These are phyloP conservation scores for Cyclargus thomasi DNA, from an alignment of 1,140 invertebrate species.

Conservation along the genomic window DNA sequence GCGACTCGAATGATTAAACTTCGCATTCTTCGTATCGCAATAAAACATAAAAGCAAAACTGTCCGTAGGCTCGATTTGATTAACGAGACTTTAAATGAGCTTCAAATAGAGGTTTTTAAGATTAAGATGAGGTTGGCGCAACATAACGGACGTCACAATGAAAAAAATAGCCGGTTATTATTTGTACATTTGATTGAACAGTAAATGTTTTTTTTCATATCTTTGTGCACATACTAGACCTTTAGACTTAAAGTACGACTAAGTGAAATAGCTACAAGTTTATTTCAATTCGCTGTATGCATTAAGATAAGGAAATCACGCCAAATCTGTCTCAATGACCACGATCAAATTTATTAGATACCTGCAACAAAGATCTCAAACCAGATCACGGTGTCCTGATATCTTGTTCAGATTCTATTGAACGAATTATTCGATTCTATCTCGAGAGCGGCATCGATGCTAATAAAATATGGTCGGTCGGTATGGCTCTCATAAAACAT, in stretches of 20 bases:
- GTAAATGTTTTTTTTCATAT: neutral
- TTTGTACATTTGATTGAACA: neutral
- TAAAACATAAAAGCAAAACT: constrained; percentile 11
- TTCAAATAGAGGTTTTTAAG: constrained; percentile 5
- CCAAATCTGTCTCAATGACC: constrained; percentile 8
- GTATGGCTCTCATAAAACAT: constrained; percentile 45
- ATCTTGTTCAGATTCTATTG: constrained; percentile 46
- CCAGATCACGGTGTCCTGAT: constrained; percentile 28
- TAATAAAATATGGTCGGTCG: constrained; percentile 50
- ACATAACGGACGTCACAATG: neutral
- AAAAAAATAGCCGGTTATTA: neutral
- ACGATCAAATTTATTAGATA: constrained; percentile 9
- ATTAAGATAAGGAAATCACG: constrained; percentile 1
- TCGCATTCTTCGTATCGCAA: constrained; percentile 15
- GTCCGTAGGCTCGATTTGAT: constrained; percentile 1
- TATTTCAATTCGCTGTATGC: too few relatives aligned
- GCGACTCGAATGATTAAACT: constrained; percentile 24
- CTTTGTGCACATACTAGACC: neutral
- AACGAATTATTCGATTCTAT: constrained; percentile 48
- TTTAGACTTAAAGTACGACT: neutral
- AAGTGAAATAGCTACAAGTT: too few relatives aligned
- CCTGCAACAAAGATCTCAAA: constrained; percentile 19
- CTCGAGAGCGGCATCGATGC: constrained; percentile 43
- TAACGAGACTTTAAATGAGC: constrained; percentile 14
- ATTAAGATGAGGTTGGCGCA: neutral